Evolutionary conservation across 2,797 vertebrate species (phyloP).

Genomic region (Eremophila alpestris): DNA sequence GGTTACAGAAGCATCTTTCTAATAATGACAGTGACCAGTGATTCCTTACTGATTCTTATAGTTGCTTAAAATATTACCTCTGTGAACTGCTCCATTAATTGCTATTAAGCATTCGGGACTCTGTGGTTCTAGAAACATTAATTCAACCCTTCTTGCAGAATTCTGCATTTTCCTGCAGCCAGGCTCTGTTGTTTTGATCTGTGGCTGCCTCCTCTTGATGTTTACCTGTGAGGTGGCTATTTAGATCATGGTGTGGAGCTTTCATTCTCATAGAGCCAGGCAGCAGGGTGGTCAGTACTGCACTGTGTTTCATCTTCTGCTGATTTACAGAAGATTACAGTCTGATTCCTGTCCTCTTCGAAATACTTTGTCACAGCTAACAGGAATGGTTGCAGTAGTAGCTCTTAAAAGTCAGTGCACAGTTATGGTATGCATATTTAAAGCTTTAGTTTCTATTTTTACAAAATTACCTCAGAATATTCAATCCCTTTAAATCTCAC

Average conservation of each 20-base stretch:
- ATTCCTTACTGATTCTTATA: background rate
- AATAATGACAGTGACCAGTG: background rate
- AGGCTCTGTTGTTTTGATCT: background rate
- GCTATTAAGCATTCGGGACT: background rate
- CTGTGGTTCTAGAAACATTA: background rate
- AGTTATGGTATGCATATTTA: background rate
- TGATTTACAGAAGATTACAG: background rate
- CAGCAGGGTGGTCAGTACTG: background rate
- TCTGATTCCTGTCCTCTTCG: background rate
- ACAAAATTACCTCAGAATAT: background rate
- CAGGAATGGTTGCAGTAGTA: background rate
- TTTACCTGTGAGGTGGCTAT: background rate
- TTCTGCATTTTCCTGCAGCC: background rate
- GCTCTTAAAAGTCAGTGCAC: background rate
- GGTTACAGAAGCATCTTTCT: background rate
- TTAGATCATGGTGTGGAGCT: background rate
- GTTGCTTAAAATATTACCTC: background rate
- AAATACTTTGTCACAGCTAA: background rate
- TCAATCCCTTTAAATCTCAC: background rate
- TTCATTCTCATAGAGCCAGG: background rate
- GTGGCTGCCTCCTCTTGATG: background rate
- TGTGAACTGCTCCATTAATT: background rate
- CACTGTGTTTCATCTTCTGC: background rate
- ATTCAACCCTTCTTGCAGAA: background rate
- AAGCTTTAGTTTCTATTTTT: background rate